These are phyloP conservation scores for Cryptoblepharus egeriae DNA, from an alignment of 2,797 vertebrate species.

Conservation along the genomic window DNA sequence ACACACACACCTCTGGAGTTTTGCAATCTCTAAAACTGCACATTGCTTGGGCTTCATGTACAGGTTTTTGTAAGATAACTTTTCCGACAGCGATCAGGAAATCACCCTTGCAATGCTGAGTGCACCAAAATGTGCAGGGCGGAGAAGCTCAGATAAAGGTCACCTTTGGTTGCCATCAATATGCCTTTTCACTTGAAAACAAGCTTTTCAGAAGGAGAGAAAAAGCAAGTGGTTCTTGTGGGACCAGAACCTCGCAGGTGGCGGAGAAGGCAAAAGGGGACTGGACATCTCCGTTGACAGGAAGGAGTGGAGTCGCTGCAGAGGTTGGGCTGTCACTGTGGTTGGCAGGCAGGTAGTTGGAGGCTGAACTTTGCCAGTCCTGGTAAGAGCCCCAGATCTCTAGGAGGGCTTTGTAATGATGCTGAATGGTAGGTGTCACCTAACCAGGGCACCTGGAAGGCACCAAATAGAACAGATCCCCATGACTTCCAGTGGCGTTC, in stretches of 20 bases:
- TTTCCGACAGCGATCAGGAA: slow-evolving; percentile 60
- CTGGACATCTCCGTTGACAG: accelerated
- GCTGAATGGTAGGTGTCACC: background rate
- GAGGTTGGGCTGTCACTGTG: background rate
- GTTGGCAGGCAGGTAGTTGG: background rate
- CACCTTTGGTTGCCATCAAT: slow-evolving; percentile 55
- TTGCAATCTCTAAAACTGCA: background rate
- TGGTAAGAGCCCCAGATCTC: background rate
- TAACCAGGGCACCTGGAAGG: too few species aligned
- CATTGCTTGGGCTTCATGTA: slow-evolving; percentile 19
- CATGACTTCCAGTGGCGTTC: too few species aligned
- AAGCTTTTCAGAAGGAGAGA: slow-evolving; percentile 64
- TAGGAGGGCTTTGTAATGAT: background rate
- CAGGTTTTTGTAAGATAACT: slow-evolving; percentile 55
- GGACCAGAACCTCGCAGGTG: background rate
- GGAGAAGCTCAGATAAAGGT: slow-evolving; percentile 62
- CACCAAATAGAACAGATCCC: too few species aligned
- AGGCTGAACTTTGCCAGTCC: too few species aligned
- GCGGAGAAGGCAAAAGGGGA: background rate
- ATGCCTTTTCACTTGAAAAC: slow-evolving; percentile 55
- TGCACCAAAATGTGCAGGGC: slow-evolving; percentile 40
- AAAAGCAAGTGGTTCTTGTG: slow-evolving; percentile 53
- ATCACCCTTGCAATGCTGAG: slow-evolving; percentile 28
- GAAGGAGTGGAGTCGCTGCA: slow-evolving; percentile 29
- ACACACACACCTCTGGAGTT: too few species aligned